Evolutionary conservation across 2,888 invertebrate species (phyloP), one percentile per base, ranked within the genome.

Genomic region (Venusia cambrica): DNA sequence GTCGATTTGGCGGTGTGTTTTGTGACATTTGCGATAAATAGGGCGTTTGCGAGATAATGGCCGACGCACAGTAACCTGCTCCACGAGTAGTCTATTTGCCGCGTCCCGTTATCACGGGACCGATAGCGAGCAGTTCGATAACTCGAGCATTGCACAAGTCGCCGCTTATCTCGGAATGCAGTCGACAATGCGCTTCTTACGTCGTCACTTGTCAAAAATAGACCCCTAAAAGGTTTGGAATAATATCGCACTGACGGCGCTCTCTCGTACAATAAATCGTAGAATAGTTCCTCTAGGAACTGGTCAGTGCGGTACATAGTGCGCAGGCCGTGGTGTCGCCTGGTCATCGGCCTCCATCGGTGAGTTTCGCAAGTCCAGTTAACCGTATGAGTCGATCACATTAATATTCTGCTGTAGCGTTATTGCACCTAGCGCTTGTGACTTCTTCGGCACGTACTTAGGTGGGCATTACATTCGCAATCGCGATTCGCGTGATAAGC

Each of bases 281-380:
- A 34, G 40, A 55, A 57, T 57, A 59, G 62, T 62, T 47, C 49
- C 48, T 57, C 29, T 32, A 52, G 58, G 60, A 67, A 59, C 59
- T 56, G 56, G 67, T 66, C 52, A 48, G 49, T 47, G 46, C 49
- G 55, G 59, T 62, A 65, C 54, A 56, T 49, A 53, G 61, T 54
- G 53, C 54, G 61, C 55, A 48, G 57, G 47, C 48, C 59, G 26
- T 43, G 56, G 64, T 65, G 73, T 68, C 66, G 64, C 59, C 56
- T 84, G 85, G 85, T 87, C 85, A 84, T 76, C 84, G 85, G 75
- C 85, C 84, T 54, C 77, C 62, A 62, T 62, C 72, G 79, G 76
- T 80, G 58, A 78, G 83, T 81, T 84, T 81, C 74, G 84, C 80
- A 78, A 84, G 80, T 83, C 81, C 85, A 77, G 85, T 81, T 84